Percentiles rank a stretch among this genome's conserved stretches.
Evolutionary conservation across 2,888 invertebrate species (phyloP).

Genomic region (Epinotia nisella): DNA sequence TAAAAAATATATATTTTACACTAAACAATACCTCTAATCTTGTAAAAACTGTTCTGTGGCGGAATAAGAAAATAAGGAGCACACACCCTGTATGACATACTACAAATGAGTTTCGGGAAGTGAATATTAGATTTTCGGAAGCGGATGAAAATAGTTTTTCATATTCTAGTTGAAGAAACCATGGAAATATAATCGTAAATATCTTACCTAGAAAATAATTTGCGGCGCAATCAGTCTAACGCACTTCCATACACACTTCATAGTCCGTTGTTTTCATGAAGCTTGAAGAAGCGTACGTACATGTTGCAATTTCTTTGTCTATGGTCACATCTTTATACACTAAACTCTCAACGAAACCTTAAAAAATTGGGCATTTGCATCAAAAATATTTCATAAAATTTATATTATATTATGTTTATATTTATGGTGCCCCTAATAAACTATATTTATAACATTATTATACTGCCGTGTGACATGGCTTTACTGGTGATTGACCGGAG

Average conservation of each 20-base stretch:
- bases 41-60: constrained; percentile 36
- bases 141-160: constrained; percentile 29
- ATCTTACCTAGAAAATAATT: constrained; percentile 80
- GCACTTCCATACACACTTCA: constrained; percentile 85
- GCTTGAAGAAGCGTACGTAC: constrained; percentile 79
- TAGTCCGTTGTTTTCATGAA: constrained; percentile 80
- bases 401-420: background rate
- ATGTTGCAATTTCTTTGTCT: constrained; percentile 58
- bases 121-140: constrained; percentile 45
- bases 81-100: constrained; percentile 65
- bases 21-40: constrained; percentile 3
- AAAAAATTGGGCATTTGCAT: background rate
- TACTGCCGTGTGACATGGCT: constrained; percentile 28
- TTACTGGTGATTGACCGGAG: constrained; percentile 11
- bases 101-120: constrained; percentile 55
- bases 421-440: background rate
- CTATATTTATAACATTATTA: background rate
- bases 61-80: constrained; percentile 53
- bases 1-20: constrained; percentile 12
- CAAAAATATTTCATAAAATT: background rate
- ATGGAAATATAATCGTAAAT: constrained; percentile 48
- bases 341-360: background rate
- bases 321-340: constrained; percentile 38
- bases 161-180: constrained; percentile 38
- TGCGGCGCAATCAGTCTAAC: constrained; percentile 87